Evolutionary conservation across 2,797 vertebrate genomes (phyloP), one percentile per base, ranked within the genome.

Genomic region (Crypturellus tataupa): DNA sequence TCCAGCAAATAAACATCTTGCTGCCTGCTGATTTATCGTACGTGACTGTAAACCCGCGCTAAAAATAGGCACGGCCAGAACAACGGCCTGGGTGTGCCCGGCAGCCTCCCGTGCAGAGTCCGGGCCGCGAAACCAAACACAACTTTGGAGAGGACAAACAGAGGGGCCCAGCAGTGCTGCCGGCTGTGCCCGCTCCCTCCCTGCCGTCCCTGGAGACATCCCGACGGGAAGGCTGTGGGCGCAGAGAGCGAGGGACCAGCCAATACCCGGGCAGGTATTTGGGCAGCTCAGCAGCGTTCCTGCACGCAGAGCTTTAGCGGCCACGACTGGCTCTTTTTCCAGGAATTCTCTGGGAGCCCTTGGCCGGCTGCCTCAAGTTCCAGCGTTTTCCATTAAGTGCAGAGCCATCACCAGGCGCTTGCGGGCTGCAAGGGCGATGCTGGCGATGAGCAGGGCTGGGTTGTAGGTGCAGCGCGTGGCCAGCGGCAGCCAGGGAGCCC

Each of bases 11-110:
- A 93, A 93, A 81, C 18, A 49, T 1, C 0, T 78, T 80, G n/a
- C 49, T 94, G 27, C 40, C 67, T 82, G 51, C 85, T 77, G 33
- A 71, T 44, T 49, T 60, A 79, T 58, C 72, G 27, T 20, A 56
- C 29, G 37, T 1, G 0, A 82, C 24, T 73, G 27, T 90, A 68
- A 89, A 9, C 60, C 40, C 60, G 78, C 65, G 68, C 89, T 96
- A 95, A 96, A 94, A 94, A 95, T 90, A 96, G 23, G 12, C 68
- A 14, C 37, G 21, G 59, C 76, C 83, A 62, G 78, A 91, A 67
- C 56, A 90, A 53, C 44, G 60, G 71, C 29, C 78, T 82, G 95
- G 91, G 87, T 72, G 91, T 88, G 91, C 91, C 95, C 75, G 25
- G 39, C 53, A 55, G 37, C 55, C 85, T 90, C 72, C 87, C 78